Evolutionary conservation across 2,888 invertebrate genomes (phyloP).

Genomic region (Lochmaea crataegi): DNA sequence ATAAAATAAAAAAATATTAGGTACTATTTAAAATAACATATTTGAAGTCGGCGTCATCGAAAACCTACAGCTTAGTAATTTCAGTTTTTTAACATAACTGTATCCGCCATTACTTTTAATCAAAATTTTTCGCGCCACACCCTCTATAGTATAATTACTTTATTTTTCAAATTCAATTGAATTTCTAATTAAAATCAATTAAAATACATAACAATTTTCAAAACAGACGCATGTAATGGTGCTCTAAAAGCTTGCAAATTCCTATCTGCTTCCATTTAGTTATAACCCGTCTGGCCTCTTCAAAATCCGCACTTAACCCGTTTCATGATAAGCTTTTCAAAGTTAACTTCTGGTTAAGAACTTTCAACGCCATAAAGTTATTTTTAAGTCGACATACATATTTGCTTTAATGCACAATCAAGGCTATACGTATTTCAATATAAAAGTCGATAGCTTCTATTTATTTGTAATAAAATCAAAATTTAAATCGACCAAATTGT

Average conservation of each 20-base stretch:
- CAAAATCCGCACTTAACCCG: not conserved
- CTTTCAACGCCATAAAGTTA: conserved; percentile 1
- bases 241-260: not conserved
- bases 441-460: conserved; percentile 3
- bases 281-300: not conserved
- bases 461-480: conserved; percentile 2
- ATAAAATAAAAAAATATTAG: no score
- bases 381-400: conserved; percentile 10
- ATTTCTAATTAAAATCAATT: no score
- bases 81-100: no score
- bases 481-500: not conserved
- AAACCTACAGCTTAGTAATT: no score
- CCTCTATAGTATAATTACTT: no score
- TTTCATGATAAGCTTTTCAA: not conserved
- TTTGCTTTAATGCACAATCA: conserved; percentile 10
- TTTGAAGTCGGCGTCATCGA: no score
- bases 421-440: not conserved
- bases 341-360: conserved; percentile 6
- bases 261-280: not conserved
- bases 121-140: no score
- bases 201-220: not conserved
- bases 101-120: no score
- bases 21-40: no score
- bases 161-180: no score
- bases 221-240: not conserved